Conservation (phyloP, 1,140 invertebrate species). For the Euura lappo region DNA sequence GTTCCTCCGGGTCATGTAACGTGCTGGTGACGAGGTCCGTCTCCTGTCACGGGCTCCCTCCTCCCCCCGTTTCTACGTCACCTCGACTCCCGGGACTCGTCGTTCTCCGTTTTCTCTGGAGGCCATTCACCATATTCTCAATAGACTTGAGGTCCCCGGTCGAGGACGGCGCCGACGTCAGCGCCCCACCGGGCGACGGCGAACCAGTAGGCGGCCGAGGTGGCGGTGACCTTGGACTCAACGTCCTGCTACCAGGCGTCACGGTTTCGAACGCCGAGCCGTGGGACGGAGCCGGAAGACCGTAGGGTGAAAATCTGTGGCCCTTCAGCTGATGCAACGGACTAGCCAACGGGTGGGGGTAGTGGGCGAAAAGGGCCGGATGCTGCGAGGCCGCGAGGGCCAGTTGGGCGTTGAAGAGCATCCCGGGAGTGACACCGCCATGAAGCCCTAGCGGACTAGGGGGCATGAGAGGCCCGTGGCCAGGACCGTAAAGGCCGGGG, state of each 20-base stretch:
- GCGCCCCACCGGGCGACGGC: conserved; percentile 62
- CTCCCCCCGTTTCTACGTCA: conserved; percentile 43
- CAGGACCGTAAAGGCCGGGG: conserved; percentile 74
- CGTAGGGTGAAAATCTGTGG: conserved; percentile 86
- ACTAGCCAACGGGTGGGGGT: conserved; percentile 62
- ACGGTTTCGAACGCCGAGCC: conserved; percentile 87
- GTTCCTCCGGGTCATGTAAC: conserved; percentile 40
- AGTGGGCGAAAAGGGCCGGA: conserved; percentile 74
- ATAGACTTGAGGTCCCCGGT: conserved; percentile 90
- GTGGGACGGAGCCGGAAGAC: conserved; percentile 71
- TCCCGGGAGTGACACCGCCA: conserved; percentile 72
- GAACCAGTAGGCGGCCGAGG: conserved; percentile 64
- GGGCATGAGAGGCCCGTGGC: conserved; percentile 70
- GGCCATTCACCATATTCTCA: conserved; percentile 95
- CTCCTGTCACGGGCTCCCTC: conserved; percentile 60
- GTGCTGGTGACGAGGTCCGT: conserved; percentile 50
- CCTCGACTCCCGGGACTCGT: conserved; percentile 48
- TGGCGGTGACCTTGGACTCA: conserved; percentile 73
- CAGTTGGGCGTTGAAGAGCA: conserved; percentile 83
- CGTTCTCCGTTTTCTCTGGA: conserved; percentile 73
- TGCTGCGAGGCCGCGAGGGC: conserved; percentile 80
- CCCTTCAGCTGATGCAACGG: conserved; percentile 64
- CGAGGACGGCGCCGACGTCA: conserved; percentile 45
- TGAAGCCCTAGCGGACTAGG: conserved; percentile 69
- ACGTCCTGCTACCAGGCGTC: conserved; percentile 70